Percentiles rank a stretch among this genome's conserved stretches.
phyloP scores from a whole-genome alignment of 2,797 vertebrate species.

The Falco rusticolus region DNA sequence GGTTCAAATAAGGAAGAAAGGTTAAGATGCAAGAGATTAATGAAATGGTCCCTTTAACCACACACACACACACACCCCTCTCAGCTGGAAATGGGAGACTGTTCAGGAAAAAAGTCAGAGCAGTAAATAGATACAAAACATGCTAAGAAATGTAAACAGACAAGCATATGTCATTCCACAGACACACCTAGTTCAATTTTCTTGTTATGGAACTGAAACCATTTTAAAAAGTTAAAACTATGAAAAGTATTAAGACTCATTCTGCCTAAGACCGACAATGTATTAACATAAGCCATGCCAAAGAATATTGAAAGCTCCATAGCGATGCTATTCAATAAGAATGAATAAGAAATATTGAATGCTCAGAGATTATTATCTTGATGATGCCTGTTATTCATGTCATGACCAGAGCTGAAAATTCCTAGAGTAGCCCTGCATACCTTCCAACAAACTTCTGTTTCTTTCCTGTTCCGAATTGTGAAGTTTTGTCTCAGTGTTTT shows the following conservation, averaged over 20 bases:
- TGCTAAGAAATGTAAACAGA: background rate
- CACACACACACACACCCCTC: no score
- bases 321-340: conserved; percentile 38
- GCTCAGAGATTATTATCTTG: conserved; percentile 30
- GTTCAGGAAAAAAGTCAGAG: background rate
- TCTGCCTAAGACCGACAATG: background rate
- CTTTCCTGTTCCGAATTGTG: background rate
- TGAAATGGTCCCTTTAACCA: background rate
- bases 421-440: background rate
- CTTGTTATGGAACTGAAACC: background rate
- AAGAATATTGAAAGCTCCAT: conserved; percentile 10
- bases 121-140: background rate
- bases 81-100: background rate
- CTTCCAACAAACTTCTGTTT: conserved; percentile 3
- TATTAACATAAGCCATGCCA: background rate
- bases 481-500: background rate
- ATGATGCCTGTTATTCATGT: background rate
- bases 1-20: background rate
- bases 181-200: background rate
- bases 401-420: background rate
- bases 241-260: background rate
- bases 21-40: background rate
- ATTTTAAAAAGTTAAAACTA: background rate
- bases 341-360: conserved; percentile 51
- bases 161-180: background rate